These are phyloP conservation scores for Anguilla megastoma DNA, from an alignment of 2,797 vertebrate genomes.

Conservation along the genomic window DNA sequence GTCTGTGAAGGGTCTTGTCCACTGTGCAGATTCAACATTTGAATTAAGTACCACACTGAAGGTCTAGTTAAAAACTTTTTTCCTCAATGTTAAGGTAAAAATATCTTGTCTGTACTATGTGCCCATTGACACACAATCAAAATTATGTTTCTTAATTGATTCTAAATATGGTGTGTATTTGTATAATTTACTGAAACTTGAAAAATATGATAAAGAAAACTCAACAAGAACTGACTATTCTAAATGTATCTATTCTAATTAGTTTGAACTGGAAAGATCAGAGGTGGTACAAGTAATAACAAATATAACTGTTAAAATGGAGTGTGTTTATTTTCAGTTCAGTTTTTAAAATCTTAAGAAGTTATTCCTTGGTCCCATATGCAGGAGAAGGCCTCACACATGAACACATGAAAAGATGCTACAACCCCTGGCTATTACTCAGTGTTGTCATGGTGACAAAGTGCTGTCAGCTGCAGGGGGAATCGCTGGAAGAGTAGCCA, in stretches of 20 bases:
- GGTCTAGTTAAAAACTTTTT: neutral
- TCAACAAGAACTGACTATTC: neutral
- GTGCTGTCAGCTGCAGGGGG: neutral
- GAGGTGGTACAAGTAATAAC: neutral
- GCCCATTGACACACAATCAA: neutral
- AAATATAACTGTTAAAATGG: neutral
- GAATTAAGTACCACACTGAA: neutral
- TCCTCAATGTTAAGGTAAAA: neutral
- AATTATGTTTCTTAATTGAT: neutral
- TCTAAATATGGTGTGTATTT: neutral
- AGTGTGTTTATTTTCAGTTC: neutral
- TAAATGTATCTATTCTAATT: neutral
- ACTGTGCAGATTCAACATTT: neutral
- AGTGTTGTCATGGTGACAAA: constrained; percentile 32
- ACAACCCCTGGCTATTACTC: neutral
- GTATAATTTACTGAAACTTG: neutral
- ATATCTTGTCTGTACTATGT: neutral
- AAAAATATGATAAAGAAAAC: neutral
- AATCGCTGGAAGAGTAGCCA: constrained; percentile 1
- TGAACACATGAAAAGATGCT: neutral
- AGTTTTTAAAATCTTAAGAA: neutral
- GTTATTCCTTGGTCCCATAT: neutral
- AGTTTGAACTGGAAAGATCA: neutral
- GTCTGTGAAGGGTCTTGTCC: neutral
- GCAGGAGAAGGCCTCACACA: neutral